Evolutionary conservation across 2,113 vertebrate genomes (phyloP).

Genomic region (Ancistrus triradiatus): DNA sequence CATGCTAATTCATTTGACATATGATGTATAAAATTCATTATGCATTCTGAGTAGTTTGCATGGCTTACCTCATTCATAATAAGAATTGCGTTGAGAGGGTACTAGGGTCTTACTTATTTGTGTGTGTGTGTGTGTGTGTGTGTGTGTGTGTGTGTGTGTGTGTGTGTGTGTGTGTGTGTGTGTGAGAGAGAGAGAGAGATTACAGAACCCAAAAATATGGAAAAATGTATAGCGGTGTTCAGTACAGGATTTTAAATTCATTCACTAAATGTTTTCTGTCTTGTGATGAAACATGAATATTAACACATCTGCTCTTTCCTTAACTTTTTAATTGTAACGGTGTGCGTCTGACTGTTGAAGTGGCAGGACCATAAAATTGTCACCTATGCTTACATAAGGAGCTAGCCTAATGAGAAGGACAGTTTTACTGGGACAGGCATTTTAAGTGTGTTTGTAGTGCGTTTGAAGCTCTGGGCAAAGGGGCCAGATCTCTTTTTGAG

Average conservation of each 20-base stretch:
- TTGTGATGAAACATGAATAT: too few relatives aligned
- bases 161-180: neutral
- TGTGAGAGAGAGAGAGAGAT: neutral
- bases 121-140: conserved; percentile 22
- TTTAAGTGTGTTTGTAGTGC: conserved; percentile 76
- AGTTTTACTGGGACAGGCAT: conserved; percentile 76
- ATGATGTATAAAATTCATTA: conserved; percentile 80
- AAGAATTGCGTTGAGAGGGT: conserved; percentile 58
- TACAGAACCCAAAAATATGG: too few relatives aligned
- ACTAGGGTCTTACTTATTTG: conserved; percentile 39
- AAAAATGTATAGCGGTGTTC: too few relatives aligned
- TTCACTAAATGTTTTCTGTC: too few relatives aligned
- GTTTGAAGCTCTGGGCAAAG: conserved; percentile 63
- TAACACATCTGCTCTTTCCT: too few relatives aligned
- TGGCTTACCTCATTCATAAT: conserved; percentile 68
- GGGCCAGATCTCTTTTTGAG: conserved; percentile 67
- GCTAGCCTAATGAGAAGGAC: conserved; percentile 78
- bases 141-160: neutral
- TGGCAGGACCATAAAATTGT: conserved; percentile 86
- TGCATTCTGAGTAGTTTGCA: conserved; percentile 77
- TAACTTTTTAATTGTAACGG: conserved; percentile 59
- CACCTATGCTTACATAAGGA: conserved; percentile 79
- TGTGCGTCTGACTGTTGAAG: conserved; percentile 71
- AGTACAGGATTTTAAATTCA: too few relatives aligned
- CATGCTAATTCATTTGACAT: conserved; percentile 78